Evolutionary conservation across 1,140 invertebrate species (phyloP), one percentile per base, ranked within the genome.

Genomic region (Euschistus heros): DNA sequence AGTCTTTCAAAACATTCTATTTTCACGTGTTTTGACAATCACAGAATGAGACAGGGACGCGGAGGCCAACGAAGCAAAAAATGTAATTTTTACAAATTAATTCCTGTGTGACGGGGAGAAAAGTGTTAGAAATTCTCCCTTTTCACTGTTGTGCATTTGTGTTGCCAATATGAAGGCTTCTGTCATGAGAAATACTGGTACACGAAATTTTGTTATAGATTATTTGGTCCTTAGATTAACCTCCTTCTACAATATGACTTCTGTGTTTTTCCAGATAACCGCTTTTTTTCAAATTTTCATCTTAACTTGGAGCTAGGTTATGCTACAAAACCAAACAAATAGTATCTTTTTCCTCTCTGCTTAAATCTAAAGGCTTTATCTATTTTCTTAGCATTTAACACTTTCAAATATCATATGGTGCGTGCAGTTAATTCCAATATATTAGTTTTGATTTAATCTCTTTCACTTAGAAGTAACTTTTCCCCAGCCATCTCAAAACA

Each of bases 11-110:
- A 73, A 73, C 71, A 68, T 69, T 70, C 66, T 67, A 69, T 68
- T 68, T 70, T 73, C 67, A 62, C 69, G 70, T 72, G 71, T 69
- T 71, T 69, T 71, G 69, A 73, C 70, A 69, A 69, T 74, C 70
- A 69, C 72, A 76, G 73, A 68, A 79, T 79, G 77, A 78, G 76
- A 74, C 77, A 78, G 74, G 77, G 77, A 73, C 77, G 77, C 64
- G 77, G 74, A 70, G 75, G 75, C 62, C 74, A 76, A 71, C 74
- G 77, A 71, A 79, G 75, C 74, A 75, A 77, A 73, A 77, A 76
- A 77, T 79, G 77, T 79, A 78, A 77, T 70, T 72, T 65, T 69
- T 62, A 68, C 65, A 50, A 66, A 65, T 68, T 70, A 64, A 67
- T 68, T 22, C 60, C 68, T 68, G 57, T 64, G 47, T 68, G 55